A percentile compares a stretch with the other conserved stretches of the same genome.
Conservation (phyloP, 2,888 invertebrate genomes). For the Drosophila anomalipes region DNA sequence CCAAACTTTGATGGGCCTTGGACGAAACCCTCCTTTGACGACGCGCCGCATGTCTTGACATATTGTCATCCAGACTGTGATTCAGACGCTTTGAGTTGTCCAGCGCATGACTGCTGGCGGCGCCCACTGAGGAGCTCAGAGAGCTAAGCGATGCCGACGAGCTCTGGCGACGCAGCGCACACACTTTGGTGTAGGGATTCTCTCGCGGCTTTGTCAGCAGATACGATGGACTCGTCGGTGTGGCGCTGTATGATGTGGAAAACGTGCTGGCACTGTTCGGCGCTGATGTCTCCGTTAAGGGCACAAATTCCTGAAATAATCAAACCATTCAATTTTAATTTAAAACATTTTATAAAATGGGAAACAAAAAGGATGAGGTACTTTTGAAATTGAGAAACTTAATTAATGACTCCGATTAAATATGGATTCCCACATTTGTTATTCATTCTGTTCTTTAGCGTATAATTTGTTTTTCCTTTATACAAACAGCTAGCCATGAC, state of each 20-base stretch:
- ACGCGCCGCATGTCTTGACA: constrained; percentile 77
- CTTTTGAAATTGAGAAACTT: background rate
- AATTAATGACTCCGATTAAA: background rate
- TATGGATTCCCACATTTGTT: background rate
- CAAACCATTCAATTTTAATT: background rate
- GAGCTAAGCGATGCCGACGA: constrained; percentile 91
- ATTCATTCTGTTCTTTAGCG: background rate
- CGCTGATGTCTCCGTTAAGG: constrained; percentile 67
- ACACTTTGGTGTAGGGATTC: constrained; percentile 95
- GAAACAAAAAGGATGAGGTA: background rate
- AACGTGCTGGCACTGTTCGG: constrained; percentile 75
- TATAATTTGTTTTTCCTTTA: background rate
- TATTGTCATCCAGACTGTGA: constrained; percentile 91
- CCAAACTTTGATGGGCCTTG: constrained; percentile 89
- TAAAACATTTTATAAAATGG: background rate
- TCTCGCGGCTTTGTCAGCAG: constrained; percentile 90
- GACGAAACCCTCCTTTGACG: constrained; percentile 85
- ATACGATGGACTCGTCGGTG: constrained; percentile 89
- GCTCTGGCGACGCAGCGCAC: constrained; percentile 93
- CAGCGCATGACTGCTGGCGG: constrained; percentile 71
- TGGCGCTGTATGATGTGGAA: constrained; percentile 86
- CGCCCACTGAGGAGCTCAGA: constrained; percentile 79
- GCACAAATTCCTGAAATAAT: constrained; percentile 78
- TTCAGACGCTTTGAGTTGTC: constrained; percentile 88
- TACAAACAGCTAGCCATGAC: background rate